Evolutionary conservation across 2,888 invertebrate species (phyloP).

Genomic region (Leptopilina syphax): DNA sequence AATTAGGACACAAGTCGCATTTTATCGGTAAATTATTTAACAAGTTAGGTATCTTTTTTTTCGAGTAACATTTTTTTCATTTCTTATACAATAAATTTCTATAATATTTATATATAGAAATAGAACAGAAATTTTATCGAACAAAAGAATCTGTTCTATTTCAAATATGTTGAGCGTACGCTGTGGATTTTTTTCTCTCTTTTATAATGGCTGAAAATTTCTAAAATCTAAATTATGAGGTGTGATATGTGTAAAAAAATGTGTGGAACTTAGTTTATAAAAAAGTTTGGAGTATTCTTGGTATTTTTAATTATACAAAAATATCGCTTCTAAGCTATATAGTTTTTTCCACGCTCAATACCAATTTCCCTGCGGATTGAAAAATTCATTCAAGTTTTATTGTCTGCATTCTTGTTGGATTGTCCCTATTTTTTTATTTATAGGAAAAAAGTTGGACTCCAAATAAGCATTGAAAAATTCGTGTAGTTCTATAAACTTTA

Average conservation of each 20-base stretch:
- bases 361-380: conserved; percentile 17
- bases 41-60: background rate
- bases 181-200: background rate
- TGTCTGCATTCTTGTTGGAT: conserved; percentile 73
- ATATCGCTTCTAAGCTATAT: conserved; percentile 72
- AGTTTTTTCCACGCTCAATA: conserved; percentile 12
- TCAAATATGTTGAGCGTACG: background rate
- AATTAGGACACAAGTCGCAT: conserved; percentile 18
- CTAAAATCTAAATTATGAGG: background rate
- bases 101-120: too few species aligned
- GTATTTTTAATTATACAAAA: conserved; percentile 71
- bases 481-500: conserved; percentile 16
- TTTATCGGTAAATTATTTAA: background rate
- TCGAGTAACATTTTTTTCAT: background rate
- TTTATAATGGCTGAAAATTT: background rate
- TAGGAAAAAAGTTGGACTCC: conserved; percentile 16
- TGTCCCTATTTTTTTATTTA: conserved; percentile 58
- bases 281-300: conserved; percentile 48
- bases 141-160: too few species aligned
- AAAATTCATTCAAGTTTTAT: conserved; percentile 62
- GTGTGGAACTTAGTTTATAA: conserved; percentile 2
- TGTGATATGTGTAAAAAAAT: conserved; percentile 5
- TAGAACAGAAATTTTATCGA: too few species aligned
- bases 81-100: background rate
- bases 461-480: conserved; percentile 14